A percentile compares a stretch with the other conserved stretches of the same genome.
These are phyloP conservation scores for Timema cristinae DNA, from an alignment of 2,888 invertebrate species.

Conservation along the genomic window DNA sequence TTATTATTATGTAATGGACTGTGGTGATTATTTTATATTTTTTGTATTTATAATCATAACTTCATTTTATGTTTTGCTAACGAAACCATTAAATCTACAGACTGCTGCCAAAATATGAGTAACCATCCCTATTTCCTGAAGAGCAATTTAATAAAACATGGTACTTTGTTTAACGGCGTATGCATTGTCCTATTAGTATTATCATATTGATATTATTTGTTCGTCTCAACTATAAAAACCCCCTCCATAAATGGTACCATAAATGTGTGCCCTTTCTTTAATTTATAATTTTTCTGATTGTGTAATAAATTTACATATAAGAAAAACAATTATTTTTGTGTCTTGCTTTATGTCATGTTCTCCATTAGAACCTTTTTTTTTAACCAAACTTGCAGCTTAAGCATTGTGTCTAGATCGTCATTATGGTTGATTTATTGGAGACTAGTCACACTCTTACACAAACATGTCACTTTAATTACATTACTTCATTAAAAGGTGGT, in stretches of 20 bases:
- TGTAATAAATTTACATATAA: constrained; percentile 34
- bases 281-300: constrained; percentile 32
- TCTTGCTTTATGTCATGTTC: too few relatives aligned
- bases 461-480: too few relatives aligned
- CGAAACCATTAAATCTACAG: constrained; percentile 21
- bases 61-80: not conserved
- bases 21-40: not conserved
- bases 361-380: too few relatives aligned
- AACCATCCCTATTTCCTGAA: constrained; percentile 9
- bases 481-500: too few relatives aligned
- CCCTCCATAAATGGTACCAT: too few relatives aligned
- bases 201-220: constrained; percentile 29
- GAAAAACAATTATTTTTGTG: constrained; percentile 20
- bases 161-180: not conserved
- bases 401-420: too few relatives aligned
- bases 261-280: constrained; percentile 25
- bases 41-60: constrained; percentile 3
- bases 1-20: too few relatives aligned
- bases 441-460: too few relatives aligned
- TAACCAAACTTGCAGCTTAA: too few relatives aligned
- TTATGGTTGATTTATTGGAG: too few relatives aligned
- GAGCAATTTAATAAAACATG: too few relatives aligned
- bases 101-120: constrained; percentile 33
- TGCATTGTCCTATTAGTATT: constrained; percentile 33
- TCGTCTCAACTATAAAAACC: constrained; percentile 18